A percentile compares a stretch with the other conserved stretches of the same genome.
phyloP scores from a whole-genome alignment of 2,797 vertebrate genomes.

The Xenops minutus region DNA sequence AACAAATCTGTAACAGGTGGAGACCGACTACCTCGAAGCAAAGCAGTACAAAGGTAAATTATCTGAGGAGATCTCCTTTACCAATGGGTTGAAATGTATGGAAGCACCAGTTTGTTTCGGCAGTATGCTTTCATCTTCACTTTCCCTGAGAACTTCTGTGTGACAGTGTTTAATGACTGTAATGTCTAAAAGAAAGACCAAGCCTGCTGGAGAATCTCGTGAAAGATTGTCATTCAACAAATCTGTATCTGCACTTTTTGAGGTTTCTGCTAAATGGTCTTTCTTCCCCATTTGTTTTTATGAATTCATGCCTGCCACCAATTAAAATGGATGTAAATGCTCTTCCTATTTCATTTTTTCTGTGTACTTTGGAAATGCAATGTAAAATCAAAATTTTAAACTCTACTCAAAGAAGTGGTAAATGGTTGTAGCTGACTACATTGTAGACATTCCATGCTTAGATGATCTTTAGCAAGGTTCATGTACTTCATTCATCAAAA shows the following conservation, averaged over 20 bases:
- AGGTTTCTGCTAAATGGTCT: conserved; percentile 67
- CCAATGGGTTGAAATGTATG: conserved; percentile 27
- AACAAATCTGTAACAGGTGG: conserved; percentile 64
- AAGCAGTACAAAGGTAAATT: conserved; percentile 66
- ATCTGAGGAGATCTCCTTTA: conserved; percentile 50
- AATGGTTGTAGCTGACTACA: conserved; percentile 35
- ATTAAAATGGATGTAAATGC: conserved; percentile 73
- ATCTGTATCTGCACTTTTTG: conserved; percentile 65
- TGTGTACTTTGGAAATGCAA: conserved; percentile 57
- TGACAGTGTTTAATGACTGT: conserved; percentile 2
- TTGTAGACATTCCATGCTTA: conserved; percentile 44
- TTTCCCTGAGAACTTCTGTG: conserved; percentile 28
- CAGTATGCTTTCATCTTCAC: conserved; percentile 56
- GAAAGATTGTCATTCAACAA: conserved; percentile 63
- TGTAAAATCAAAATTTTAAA: conserved; percentile 59
- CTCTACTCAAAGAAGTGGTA: conserved; percentile 20
- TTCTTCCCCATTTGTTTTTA: conserved; percentile 58
- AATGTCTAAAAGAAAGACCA: conserved; percentile 28
- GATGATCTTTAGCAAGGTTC: conserved; percentile 51
- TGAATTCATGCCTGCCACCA: conserved; percentile 67
- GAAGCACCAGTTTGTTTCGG: conserved; percentile 16
- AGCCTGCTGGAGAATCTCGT: conserved; percentile 40
- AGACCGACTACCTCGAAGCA: conserved; percentile 75
- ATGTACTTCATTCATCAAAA: conserved; percentile 42
- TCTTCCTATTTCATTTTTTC: conserved; percentile 41